phyloP scores from a whole-genome alignment of 2,113 vertebrate species.

The Callocephalon fimbriatum region DNA sequence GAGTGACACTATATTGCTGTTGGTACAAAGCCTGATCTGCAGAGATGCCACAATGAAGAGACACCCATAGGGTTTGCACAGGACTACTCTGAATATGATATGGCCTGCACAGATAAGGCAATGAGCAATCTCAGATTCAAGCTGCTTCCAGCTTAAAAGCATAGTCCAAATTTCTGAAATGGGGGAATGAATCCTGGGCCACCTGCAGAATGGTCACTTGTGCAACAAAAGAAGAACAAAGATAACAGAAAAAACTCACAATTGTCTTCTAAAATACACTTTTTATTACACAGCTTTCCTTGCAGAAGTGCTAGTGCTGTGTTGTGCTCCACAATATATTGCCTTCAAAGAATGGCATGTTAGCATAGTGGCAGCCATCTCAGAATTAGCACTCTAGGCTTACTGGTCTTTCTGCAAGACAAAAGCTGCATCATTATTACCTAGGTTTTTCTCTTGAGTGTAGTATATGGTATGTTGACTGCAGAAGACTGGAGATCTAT shows the following conservation, averaged over 20 bases:
- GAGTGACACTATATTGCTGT: not conserved
- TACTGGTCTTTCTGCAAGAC: not conserved
- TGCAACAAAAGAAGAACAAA: not conserved
- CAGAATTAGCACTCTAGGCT: not conserved
- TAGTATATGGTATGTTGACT: not conserved
- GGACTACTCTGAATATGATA: not conserved
- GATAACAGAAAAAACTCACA: not conserved
- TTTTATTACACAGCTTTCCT: not conserved
- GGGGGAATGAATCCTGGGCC: not conserved
- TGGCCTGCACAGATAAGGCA: not conserved
- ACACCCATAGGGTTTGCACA: fast-evolving
- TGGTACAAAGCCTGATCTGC: not conserved
- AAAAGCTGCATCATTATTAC: not conserved
- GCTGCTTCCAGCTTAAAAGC: not conserved
- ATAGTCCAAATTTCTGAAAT: not conserved
- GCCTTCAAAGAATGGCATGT: not conserved
- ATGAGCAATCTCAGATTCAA: not conserved
- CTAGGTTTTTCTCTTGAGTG: not conserved
- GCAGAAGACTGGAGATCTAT: not conserved
- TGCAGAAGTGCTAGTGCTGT: not conserved
- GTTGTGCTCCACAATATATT: not conserved
- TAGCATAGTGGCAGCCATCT: not conserved
- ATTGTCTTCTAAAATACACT: not conserved
- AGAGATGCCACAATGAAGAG: not conserved
- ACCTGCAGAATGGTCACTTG: not conserved